Conservation (phyloP, 2,113 vertebrate species). For the Steatornis caripensis region DNA sequence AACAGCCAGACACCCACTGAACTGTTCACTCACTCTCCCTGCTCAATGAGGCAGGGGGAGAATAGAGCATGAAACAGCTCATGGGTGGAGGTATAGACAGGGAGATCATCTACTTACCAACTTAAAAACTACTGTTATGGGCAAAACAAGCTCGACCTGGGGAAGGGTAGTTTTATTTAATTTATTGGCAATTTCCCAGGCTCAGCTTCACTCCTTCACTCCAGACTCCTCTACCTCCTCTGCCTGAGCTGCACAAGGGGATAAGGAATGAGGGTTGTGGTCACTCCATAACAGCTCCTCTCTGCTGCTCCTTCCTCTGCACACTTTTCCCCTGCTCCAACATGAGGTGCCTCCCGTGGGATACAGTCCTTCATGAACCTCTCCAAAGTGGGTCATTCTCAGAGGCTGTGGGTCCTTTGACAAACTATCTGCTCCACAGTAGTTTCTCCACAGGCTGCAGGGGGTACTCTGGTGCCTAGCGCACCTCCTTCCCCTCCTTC, state of each 20-base stretch:
- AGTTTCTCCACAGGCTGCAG: neutral
- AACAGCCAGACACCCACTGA: neutral
- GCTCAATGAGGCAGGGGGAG: neutral
- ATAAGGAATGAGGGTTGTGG: neutral
- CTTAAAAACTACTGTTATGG: neutral
- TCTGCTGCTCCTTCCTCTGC: neutral
- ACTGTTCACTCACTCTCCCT: neutral
- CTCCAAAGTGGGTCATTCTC: neutral
- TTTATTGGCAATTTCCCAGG: neutral
- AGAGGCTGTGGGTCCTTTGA: neutral
- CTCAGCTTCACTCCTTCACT: neutral
- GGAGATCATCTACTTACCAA: neutral
- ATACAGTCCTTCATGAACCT: neutral
- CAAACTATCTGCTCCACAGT: neutral
- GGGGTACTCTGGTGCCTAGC: neutral
- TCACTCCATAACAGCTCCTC: neutral
- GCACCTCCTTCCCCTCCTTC: neutral
- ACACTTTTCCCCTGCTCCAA: neutral
- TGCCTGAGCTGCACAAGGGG: fast-evolving
- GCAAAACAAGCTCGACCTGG: neutral
- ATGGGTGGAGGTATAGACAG: neutral
- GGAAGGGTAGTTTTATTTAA: neutral
- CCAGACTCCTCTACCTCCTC: neutral
- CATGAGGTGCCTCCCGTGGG: neutral
- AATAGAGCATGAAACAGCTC: neutral